phyloP scores from a whole-genome alignment of 2,888 invertebrate genomes.

The Caenorhabditis sp. region DNA sequence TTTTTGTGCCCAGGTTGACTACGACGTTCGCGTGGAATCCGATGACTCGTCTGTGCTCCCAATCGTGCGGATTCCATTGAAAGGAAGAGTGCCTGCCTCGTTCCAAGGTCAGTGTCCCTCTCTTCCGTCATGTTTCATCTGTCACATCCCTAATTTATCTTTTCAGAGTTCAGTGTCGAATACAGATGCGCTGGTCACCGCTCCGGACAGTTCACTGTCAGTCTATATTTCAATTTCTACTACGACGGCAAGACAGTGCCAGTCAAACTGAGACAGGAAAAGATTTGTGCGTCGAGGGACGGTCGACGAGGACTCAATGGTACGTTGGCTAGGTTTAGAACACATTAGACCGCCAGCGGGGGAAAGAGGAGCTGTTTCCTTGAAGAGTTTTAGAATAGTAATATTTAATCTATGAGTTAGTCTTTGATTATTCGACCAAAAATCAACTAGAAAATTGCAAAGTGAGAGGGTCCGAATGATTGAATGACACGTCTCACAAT shows the following conservation, averaged over 20 bases:
- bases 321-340: not conserved
- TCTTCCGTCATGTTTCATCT: not conserved
- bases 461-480: constrained; percentile 43
- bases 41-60: constrained; percentile 82
- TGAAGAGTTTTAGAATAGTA: no score
- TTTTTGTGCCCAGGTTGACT: constrained; percentile 65
- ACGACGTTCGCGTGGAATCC: constrained; percentile 74
- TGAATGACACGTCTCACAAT: constrained; percentile 50
- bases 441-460: constrained; percentile 47
- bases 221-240: constrained; percentile 71
- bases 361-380: constrained; percentile 4
- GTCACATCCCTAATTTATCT: constrained; percentile 24
- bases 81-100: constrained; percentile 76
- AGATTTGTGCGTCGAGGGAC: constrained; percentile 70
- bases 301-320: constrained; percentile 68
- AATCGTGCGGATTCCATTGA: constrained; percentile 73
- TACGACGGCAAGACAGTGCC: constrained; percentile 57
- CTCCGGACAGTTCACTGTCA: constrained; percentile 80
- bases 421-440: constrained; percentile 11
- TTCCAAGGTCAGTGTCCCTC: constrained; percentile 75
- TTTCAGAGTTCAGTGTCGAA: constrained; percentile 79
- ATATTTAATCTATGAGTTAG: no score
- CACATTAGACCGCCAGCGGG: no score
- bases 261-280: constrained; percentile 71
- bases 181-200: constrained; percentile 80